phyloP scores from a whole-genome alignment of 2,888 invertebrate genomes.

The Gymnoscelis rufifasciata region DNA sequence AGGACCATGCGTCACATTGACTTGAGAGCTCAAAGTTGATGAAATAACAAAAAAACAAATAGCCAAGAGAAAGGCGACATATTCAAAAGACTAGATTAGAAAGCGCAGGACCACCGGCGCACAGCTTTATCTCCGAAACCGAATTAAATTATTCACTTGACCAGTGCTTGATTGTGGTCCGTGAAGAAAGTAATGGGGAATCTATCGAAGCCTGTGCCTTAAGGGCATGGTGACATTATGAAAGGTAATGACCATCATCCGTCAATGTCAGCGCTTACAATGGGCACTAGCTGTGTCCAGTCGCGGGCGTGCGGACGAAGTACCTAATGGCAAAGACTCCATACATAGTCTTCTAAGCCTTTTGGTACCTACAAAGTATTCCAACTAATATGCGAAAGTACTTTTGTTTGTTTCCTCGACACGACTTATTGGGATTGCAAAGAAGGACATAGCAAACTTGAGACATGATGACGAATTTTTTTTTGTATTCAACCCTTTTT shows the following conservation, averaged over 20 bases:
- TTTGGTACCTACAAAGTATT: too few relatives aligned
- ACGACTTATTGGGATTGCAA: too few relatives aligned
- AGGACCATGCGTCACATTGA: too few relatives aligned
- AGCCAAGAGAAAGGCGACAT: slow-evolving; percentile 3
- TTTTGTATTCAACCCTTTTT: too few relatives aligned
- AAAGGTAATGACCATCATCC: slow-evolving; percentile 26
- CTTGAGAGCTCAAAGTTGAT: too few relatives aligned
- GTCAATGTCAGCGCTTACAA: slow-evolving; percentile 28
- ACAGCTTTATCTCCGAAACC: slow-evolving; percentile 15
- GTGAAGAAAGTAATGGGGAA: slow-evolving; percentile 21
- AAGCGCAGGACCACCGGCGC: slow-evolving; percentile 25
- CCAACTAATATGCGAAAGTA: too few relatives aligned
- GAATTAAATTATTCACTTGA: slow-evolving; percentile 25
- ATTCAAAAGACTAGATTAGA: slow-evolving; percentile 5
- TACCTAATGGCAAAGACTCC: too few relatives aligned
- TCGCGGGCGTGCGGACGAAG: slow-evolving; percentile 5
- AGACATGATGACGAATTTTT: too few relatives aligned
- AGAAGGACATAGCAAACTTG: too few relatives aligned
- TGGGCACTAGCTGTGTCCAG: slow-evolving; percentile 23
- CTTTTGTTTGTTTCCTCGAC: too few relatives aligned
- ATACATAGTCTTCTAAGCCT: too few relatives aligned
- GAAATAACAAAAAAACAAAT: not conserved
- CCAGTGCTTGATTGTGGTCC: slow-evolving; percentile 21
- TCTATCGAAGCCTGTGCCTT: slow-evolving; percentile 20
- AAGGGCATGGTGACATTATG: slow-evolving; percentile 22